phyloP scores from a whole-genome alignment of 2,113 vertebrate species.

The Propithecus coquereli region DNA sequence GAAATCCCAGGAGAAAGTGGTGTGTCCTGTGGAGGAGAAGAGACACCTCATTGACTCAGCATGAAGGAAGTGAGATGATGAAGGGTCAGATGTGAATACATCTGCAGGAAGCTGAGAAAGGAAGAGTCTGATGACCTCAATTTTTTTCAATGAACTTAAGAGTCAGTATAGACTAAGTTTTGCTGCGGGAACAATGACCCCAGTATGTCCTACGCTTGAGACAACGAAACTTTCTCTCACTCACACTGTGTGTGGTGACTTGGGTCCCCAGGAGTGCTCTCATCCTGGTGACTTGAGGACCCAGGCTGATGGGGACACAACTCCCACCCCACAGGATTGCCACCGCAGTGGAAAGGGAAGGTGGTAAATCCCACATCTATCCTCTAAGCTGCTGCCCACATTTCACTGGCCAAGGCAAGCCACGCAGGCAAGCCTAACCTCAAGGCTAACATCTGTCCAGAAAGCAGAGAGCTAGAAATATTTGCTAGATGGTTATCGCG shows the following conservation, averaged over 20 bases:
- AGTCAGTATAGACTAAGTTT: neutral
- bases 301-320: neutral
- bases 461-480: neutral
- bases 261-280: neutral
- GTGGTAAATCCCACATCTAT: neutral
- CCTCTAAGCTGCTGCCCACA: neutral
- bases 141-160: neutral
- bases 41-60: neutral
- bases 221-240: neutral
- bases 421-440: neutral
- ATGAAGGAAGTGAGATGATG: neutral
- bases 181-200: neutral
- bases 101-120: neutral
- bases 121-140: neutral
- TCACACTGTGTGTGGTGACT: neutral
- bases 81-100: neutral
- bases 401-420: neutral
- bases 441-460: neutral
- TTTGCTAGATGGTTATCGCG: neutral
- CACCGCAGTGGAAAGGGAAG: neutral
- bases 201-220: neutral
- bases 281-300: neutral
- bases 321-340: neutral
- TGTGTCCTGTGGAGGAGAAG: neutral
- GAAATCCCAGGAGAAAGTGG: neutral